Conservation (phyloP, 2,888 invertebrate species). For the Ophion obscuratus region DNA sequence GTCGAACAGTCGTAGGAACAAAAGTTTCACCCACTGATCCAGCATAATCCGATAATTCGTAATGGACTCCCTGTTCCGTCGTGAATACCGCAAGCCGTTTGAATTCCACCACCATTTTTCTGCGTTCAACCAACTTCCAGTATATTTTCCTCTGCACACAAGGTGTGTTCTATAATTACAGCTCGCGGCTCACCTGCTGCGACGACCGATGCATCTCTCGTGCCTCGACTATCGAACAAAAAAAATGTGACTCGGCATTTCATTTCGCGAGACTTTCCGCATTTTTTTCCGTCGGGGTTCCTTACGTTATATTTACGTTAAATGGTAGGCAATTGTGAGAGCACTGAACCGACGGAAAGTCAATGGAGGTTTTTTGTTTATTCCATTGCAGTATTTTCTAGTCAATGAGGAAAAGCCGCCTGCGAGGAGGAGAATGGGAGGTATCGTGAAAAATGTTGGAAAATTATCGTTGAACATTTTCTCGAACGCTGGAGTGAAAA, state of each 20-base stretch:
- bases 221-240: background rate
- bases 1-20: constrained; percentile 11
- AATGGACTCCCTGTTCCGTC: constrained; percentile 18
- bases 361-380: constrained; percentile 23
- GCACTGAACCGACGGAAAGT: constrained; percentile 30
- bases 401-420: background rate
- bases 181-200: constrained; percentile 53
- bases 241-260: constrained; percentile 7
- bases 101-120: constrained; percentile 42
- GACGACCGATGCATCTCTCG: background rate
- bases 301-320: background rate
- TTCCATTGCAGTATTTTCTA: constrained; percentile 23
- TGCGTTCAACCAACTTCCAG: background rate
- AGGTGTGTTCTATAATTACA: constrained; percentile 4
- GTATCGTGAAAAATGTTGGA: constrained; percentile 23
- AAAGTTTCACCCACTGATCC: constrained; percentile 34
- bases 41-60: constrained; percentile 9
- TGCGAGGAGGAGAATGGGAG: background rate
- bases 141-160: constrained; percentile 1
- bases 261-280: constrained; percentile 13
- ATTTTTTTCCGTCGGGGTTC: background rate
- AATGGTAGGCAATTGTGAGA: constrained; percentile 35
- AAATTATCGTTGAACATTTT: constrained; percentile 28
- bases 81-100: constrained; percentile 16
- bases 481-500: background rate